phyloP scores from a whole-genome alignment of 2,888 invertebrate genomes.

The Lithophane semibrunnea region DNA sequence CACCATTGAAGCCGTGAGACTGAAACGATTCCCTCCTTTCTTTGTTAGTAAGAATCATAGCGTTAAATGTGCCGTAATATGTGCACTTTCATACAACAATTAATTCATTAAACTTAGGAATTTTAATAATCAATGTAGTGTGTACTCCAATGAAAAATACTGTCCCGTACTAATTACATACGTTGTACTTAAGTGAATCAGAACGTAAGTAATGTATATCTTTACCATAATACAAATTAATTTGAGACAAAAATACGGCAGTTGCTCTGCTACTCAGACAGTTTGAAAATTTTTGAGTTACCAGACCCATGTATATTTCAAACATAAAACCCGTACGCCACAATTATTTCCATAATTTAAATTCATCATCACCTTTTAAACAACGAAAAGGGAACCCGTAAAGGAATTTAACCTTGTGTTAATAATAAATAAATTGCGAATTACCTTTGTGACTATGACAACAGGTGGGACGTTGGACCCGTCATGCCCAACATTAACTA shows the following conservation, averaged over 20 bases:
- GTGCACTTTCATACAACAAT: not conserved
- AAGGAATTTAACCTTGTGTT: not conserved
- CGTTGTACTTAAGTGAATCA: not conserved
- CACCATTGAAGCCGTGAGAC: not conserved
- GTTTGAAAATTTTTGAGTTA: not conserved
- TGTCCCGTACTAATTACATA: not conserved
- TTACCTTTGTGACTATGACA: conserved; percentile 23
- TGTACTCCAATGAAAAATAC: not conserved
- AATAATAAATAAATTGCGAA: conserved; percentile 38
- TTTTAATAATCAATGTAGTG: not conserved
- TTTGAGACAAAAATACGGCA: not conserved
- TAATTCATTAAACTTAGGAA: not conserved
- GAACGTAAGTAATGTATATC: not conserved
- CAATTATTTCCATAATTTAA: conserved; percentile 29
- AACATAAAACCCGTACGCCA: conserved; percentile 2
- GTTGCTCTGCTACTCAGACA: not conserved
- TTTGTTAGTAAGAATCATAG: conserved; percentile 3
- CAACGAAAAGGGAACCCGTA: conserved; percentile 30
- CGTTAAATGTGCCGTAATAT: conserved; percentile 3
- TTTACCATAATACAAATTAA: not conserved
- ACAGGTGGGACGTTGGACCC: not conserved
- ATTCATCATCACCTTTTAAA: conserved; percentile 26
- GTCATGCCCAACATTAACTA: conserved; percentile 3
- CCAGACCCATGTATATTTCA: conserved; percentile 14
- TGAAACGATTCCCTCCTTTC: not conserved